Evolutionary conservation across 2,113 vertebrate genomes (phyloP), one percentile per base, ranked within the genome.

Genomic region (Telmatochromis bifrenatus): DNA sequence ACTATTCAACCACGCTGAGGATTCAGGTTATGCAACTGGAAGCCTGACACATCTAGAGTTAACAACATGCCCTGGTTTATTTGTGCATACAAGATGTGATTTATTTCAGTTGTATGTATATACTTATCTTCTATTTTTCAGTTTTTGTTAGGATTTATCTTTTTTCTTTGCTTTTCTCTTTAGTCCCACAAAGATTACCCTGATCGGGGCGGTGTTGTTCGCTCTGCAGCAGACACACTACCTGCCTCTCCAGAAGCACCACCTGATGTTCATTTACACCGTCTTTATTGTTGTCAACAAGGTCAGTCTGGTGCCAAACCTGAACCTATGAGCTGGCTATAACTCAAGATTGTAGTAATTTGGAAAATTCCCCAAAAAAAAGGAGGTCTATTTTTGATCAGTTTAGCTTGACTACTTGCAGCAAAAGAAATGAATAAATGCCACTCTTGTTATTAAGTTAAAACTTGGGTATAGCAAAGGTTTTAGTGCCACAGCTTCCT

Each of bases 201-300:
- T 99, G 93, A 88, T 99, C 9, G 99, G 99, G 81, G 97, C 98
- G 19, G 92, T 99, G 93, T 92, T 99, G 91, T 99, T 99, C 88
- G 96, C 98, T 12, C 95, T 99, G 83, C 98, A 99, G 96, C 96
- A 97, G 54, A 95, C 91, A 21, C 90, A 94, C 7, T 96, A 97
- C 87, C 96, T 99, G 83, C 96, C 97, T 13, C 53, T 99, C 51
- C 93, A 96, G 91, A 98, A 94, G 90, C 97, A 97, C 73, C 96
- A 98, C 91, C 97, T 99, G 55, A 94, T 99, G 96, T 97, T 99
- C 82, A 56, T 98, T 60, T 99, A 98, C 89, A 99, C 98, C 5
- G 1, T 97, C 91, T 98, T 99, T 91, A 96, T 97, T 47, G 97
- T 99, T 15, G 82, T 95, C 87, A 97, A 96, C 91, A 99, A 99